Conservation (phyloP, 2,888 invertebrate species). For the Hecatera dysodea region DNA sequence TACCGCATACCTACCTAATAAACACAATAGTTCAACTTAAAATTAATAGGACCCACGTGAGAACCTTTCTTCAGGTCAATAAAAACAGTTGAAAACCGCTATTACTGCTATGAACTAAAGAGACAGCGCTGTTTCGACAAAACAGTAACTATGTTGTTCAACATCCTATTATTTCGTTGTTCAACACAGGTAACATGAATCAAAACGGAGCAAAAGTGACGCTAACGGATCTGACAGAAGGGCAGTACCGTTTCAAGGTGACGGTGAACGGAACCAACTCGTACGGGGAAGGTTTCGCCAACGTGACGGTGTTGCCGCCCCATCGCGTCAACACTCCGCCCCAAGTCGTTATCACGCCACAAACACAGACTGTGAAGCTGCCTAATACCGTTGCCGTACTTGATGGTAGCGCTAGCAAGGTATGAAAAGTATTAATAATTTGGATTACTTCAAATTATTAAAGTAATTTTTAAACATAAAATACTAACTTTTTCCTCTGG, state of each 20-base stretch:
- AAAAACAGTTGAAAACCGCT: neutral
- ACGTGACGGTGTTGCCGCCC: slow-evolving; percentile 97
- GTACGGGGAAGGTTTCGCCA: slow-evolving; percentile 96
- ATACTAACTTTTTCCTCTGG: too few species aligned
- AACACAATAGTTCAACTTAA: neutral
- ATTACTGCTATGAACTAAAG: slow-evolving; percentile 5
- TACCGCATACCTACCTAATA: too few species aligned
- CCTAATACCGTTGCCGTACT: slow-evolving; percentile 97
- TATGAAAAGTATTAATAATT: slow-evolving; percentile 63
- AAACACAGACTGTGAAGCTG: slow-evolving; percentile 96
- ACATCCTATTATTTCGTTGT: neutral
- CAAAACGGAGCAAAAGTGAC: slow-evolving; percentile 96
- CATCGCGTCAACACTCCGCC: slow-evolving; percentile 96
- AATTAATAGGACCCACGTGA: neutral
- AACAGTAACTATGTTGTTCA: neutral
- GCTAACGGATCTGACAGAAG: slow-evolving; percentile 95
- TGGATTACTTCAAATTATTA: neutral
- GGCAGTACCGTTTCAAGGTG: slow-evolving; percentile 96
- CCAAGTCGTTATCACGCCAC: slow-evolving; percentile 96
- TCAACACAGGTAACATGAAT: slow-evolving; percentile 92
- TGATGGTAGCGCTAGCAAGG: slow-evolving; percentile 95
- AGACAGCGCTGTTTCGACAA: neutral
- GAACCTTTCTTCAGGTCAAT: neutral
- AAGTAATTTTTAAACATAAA: too few species aligned
- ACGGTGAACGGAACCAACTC: slow-evolving; percentile 95